Conservation (phyloP, 23 tunicate genomes). For the Trididemnum nubilum region DNA sequence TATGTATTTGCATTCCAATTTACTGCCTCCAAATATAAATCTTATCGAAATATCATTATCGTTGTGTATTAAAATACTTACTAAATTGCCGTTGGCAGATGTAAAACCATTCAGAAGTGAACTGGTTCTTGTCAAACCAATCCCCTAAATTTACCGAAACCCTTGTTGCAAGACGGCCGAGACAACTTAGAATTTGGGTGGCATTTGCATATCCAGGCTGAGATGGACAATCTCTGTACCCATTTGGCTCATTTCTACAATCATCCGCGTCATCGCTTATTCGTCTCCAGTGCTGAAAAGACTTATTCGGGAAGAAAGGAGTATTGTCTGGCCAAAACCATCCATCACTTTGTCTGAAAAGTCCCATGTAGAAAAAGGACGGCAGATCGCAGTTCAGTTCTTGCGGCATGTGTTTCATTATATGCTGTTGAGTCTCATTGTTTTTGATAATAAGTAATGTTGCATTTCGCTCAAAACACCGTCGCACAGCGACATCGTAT, state of each 20-base stretch:
- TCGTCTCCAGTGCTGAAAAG: constrained; percentile 17
- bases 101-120: constrained; percentile 17
- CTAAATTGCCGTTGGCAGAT: too few species aligned
- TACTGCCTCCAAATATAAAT: too few species aligned
- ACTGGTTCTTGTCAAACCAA: constrained; percentile 27
- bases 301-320: neutral
- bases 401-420: constrained; percentile 12
- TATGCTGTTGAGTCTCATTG: constrained; percentile 32
- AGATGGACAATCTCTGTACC: neutral
- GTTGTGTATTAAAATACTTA: too few species aligned
- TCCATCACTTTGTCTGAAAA: neutral
- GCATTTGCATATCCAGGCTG: constrained; percentile 2
- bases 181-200: constrained; percentile 12
- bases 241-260: constrained; percentile 27
- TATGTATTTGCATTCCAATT: too few species aligned
- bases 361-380: constrained; percentile 11
- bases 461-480: neutral
- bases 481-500: neutral
- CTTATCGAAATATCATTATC: too few species aligned
- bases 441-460: constrained; percentile 24
- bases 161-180: too few species aligned
- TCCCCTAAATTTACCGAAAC: neutral
- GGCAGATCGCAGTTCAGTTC: neutral
- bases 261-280: neutral
- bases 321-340: constrained; percentile 30